phyloP scores from a whole-genome alignment of 2,888 invertebrate species.

The Drosophila fulvimacula region DNA sequence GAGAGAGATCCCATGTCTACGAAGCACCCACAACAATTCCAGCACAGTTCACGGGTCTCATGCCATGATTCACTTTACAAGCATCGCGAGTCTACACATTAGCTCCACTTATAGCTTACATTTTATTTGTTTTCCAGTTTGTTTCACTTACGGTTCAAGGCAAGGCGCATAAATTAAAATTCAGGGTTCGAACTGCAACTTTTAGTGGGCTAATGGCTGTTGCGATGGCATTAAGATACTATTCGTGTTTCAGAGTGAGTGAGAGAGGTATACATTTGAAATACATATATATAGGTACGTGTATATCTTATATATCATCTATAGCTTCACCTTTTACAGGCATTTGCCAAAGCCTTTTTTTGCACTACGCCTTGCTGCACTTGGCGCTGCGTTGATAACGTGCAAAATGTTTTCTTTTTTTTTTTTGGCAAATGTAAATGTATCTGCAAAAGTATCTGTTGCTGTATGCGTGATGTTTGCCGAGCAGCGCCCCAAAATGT shows the following conservation, averaged over 20 bases:
- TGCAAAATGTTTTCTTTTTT: constrained; percentile 18
- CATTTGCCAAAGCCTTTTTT: constrained; percentile 67
- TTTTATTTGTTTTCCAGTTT: neutral
- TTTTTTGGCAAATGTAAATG: neutral
- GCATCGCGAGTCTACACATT: neutral
- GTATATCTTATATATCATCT: neutral
- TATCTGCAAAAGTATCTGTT: neutral
- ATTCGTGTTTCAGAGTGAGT: neutral
- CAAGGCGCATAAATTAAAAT: constrained; percentile 10
- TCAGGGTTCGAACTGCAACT: constrained; percentile 15
- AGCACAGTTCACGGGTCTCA: neutral
- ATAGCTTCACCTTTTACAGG: neutral
- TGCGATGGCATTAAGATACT: constrained; percentile 11
- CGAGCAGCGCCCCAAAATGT: constrained; percentile 49
- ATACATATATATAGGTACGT: too few relatives aligned
- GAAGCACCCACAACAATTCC: neutral
- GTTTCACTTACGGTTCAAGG: constrained; percentile 5
- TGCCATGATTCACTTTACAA: neutral
- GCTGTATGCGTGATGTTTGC: constrained; percentile 37
- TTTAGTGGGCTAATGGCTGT: constrained; percentile 7
- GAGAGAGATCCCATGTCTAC: neutral
- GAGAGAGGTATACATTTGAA: neutral
- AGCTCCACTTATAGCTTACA: neutral
- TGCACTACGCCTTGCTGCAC: constrained; percentile 53
- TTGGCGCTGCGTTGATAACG: constrained; percentile 27